Conservation (phyloP, 1,140 invertebrate species). For the Temnothorax longispinosus region DNA sequence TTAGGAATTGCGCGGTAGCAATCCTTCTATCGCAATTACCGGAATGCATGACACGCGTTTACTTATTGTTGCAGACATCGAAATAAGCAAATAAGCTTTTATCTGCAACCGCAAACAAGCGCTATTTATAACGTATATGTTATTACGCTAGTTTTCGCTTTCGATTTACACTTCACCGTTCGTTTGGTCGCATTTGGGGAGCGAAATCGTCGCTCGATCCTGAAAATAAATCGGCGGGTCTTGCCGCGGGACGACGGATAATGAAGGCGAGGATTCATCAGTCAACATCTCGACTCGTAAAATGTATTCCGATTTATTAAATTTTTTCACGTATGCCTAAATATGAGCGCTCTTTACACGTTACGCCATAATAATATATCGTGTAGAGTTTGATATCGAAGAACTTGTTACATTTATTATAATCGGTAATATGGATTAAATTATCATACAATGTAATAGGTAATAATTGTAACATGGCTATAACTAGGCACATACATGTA, state of each 20-base stretch:
- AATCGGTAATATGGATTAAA: constrained; percentile 82
- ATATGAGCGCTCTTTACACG: constrained; percentile 86
- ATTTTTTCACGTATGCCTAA: constrained; percentile 85
- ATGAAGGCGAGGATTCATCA: background rate
- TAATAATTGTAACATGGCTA: constrained; percentile 83
- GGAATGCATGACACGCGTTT: too few species aligned
- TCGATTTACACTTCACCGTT: too few species aligned
- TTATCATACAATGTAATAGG: constrained; percentile 82
- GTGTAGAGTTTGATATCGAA: constrained; percentile 82
- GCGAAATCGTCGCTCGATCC: background rate
- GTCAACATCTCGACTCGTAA: constrained; percentile 81
- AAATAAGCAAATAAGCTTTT: too few species aligned
- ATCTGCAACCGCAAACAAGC: too few species aligned
- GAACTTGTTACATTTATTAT: constrained; percentile 82
- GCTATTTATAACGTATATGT: too few species aligned
- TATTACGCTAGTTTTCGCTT: too few species aligned
- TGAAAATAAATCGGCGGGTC: background rate
- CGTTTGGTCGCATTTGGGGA: too few species aligned
- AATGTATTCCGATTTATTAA: constrained; percentile 86
- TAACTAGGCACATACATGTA: constrained; percentile 85
- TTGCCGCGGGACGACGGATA: background rate
- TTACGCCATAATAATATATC: constrained; percentile 78
- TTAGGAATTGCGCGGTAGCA: too few species aligned
- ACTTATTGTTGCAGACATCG: too few species aligned
- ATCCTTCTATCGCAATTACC: too few species aligned